Percentiles rank a stretch among this genome's conserved stretches.
Conservation (phyloP, 2,888 invertebrate genomes). For the Marronus borbonicus region DNA sequence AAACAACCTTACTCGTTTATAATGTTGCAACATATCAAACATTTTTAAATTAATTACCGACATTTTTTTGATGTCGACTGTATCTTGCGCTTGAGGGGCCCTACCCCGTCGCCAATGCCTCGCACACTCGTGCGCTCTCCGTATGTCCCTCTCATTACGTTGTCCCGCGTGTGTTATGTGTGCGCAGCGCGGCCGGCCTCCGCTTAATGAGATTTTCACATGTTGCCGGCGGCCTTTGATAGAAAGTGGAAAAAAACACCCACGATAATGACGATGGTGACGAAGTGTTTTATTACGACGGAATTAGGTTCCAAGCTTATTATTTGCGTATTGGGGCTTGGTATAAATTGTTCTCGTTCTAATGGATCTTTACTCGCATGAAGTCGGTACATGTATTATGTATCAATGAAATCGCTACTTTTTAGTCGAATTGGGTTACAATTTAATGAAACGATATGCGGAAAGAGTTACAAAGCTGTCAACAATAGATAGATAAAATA, state of each 20-base stretch:
- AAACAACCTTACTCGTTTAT: too few species aligned
- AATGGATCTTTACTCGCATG: too few species aligned
- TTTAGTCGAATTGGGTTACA: too few species aligned
- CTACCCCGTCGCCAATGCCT: conserved; percentile 8
- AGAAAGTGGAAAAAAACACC: conserved; percentile 42
- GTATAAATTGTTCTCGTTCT: too few species aligned
- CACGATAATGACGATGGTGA: conserved; percentile 43
- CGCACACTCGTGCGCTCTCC: conserved; percentile 25
- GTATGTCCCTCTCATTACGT: conserved; percentile 40
- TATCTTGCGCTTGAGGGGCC: conserved; percentile 29
- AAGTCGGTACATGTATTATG: too few species aligned
- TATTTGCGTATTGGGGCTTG: too few species aligned
- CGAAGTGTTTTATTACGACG: conserved; percentile 46
- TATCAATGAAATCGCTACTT: too few species aligned
- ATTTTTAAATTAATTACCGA: conserved; percentile 13
- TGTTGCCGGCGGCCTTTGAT: conserved; percentile 48
- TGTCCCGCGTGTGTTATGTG: conserved; percentile 32
- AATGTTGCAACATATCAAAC: too few species aligned
- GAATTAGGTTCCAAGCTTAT: conserved; percentile 32
- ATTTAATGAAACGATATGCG: too few species aligned
- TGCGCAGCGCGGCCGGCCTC: conserved; percentile 41
- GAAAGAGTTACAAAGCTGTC: too few species aligned
- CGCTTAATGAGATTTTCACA: conserved; percentile 53
- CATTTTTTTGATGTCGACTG: conserved; percentile 18
- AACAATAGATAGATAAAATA: too few species aligned